These are phyloP conservation scores for Listrodromus nycthemerus DNA, from an alignment of 2,888 invertebrate species.

Conservation along the genomic window DNA sequence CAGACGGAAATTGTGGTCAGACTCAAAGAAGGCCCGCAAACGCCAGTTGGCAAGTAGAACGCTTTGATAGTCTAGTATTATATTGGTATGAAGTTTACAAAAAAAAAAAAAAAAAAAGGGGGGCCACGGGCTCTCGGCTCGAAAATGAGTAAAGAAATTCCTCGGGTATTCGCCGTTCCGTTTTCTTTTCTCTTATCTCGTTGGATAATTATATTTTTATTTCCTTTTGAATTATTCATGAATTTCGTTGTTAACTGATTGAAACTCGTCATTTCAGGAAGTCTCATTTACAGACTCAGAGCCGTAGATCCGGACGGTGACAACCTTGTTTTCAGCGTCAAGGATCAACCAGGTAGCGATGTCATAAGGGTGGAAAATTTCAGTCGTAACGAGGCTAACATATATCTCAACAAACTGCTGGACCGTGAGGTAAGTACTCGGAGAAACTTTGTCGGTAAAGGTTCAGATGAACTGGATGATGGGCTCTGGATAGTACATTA, in stretches of 20 bases:
- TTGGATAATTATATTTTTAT: conserved; percentile 1
- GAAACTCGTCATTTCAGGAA: conserved; percentile 87
- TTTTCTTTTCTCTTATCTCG: neutral
- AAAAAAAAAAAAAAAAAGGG: conserved; percentile 28
- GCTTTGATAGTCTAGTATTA: conserved; percentile 54
- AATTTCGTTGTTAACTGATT: conserved; percentile 15
- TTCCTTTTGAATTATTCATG: conserved; percentile 18
- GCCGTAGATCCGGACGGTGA: conserved; percentile 96
- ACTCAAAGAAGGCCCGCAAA: conserved; percentile 94
- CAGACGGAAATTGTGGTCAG: conserved; percentile 96
- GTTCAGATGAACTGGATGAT: neutral
- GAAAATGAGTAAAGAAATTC: conserved; percentile 3
- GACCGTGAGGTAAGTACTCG: conserved; percentile 91
- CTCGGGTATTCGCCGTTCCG: neutral
- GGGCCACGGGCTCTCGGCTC: neutral
- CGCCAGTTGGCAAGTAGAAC: conserved; percentile 90
- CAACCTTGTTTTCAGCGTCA: conserved; percentile 92
- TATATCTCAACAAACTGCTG: conserved; percentile 94
- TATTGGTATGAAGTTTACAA: conserved; percentile 15
- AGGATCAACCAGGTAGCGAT: conserved; percentile 92
- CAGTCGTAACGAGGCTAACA: conserved; percentile 93
- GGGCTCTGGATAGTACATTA: no score
- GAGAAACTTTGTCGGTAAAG: neutral
- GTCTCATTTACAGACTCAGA: conserved; percentile 92
- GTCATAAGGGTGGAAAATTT: conserved; percentile 93